Evolutionary conservation across 2,113 vertebrate species (phyloP).

Genomic region (Sylvietta virens): DNA sequence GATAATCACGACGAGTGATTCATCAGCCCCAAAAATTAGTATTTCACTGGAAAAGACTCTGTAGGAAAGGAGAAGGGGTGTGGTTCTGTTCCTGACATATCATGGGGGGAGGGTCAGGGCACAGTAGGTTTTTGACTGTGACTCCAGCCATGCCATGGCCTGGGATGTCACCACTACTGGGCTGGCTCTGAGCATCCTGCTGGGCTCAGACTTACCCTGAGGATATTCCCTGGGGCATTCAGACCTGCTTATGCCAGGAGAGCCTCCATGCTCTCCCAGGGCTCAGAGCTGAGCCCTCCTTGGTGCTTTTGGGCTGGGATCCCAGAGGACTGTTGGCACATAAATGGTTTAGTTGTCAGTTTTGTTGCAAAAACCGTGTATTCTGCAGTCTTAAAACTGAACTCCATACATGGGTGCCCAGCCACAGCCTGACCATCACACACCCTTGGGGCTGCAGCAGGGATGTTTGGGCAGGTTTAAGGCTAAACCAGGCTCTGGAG

Average conservation of each 20-base stretch:
- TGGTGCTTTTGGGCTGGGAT: background rate
- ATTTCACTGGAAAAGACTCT: slow-evolving; percentile 9
- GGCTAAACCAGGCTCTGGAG: background rate
- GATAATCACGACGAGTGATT: slow-evolving; percentile 50
- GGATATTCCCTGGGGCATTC: background rate
- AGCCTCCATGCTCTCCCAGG: background rate
- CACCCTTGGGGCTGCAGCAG: background rate
- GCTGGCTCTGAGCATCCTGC: background rate
- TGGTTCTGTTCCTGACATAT: background rate
- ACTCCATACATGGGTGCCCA: background rate
- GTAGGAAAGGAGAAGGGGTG: background rate
- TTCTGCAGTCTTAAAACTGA: background rate
- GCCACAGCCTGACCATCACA: rapidly evolving
- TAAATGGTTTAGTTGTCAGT: background rate
- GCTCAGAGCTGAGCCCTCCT: background rate
- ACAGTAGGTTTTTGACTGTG: background rate
- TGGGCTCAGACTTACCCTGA: background rate
- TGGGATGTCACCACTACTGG: background rate
- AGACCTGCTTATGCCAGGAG: background rate
- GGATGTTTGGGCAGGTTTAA: background rate
- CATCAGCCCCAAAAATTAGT: slow-evolving; percentile 56
- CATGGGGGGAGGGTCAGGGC: rapidly evolving
- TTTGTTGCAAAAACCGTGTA: background rate
- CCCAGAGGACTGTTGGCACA: background rate
- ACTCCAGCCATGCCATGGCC: background rate